These are phyloP conservation scores for Dyspetes luteomarginatus DNA, from an alignment of 2,888 invertebrate genomes.

Conservation along the genomic window DNA sequence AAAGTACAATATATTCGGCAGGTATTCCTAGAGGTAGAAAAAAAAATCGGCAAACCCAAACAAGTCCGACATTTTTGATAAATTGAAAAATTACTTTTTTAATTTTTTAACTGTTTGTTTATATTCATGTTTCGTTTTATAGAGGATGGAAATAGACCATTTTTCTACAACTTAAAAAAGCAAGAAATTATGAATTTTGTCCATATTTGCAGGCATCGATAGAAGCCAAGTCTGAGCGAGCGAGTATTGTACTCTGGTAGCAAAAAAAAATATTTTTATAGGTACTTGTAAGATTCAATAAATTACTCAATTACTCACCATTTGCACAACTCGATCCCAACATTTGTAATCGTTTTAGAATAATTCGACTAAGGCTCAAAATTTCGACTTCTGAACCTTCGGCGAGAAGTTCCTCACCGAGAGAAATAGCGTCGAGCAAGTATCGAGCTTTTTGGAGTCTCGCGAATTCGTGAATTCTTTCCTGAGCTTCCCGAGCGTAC, in stretches of 20 bases:
- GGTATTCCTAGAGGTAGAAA: too few relatives aligned
- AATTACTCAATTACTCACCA: slow-evolving; percentile 47
- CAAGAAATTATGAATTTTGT: not conserved
- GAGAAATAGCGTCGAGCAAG: slow-evolving; percentile 78
- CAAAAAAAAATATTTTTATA: not conserved
- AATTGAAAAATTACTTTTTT: too few relatives aligned
- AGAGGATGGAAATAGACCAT: too few relatives aligned
- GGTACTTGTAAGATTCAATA: not conserved
- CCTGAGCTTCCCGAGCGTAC: slow-evolving; percentile 76
- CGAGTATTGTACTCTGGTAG: too few relatives aligned
- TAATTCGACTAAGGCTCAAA: slow-evolving; percentile 87
- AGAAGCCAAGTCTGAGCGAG: too few relatives aligned
- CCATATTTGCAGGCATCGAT: not conserved
- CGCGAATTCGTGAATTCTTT: slow-evolving; percentile 78
- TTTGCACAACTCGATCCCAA: slow-evolving; percentile 67
- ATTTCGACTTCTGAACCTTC: slow-evolving; percentile 90
- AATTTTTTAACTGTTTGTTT: too few relatives aligned
- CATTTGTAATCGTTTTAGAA: slow-evolving; percentile 87
- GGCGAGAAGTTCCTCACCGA: slow-evolving; percentile 84
- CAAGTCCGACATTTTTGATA: too few relatives aligned
- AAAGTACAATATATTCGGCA: too few relatives aligned
- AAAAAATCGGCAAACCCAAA: too few relatives aligned
- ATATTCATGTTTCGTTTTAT: too few relatives aligned
- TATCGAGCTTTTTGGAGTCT: slow-evolving; percentile 77
- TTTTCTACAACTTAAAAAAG: too few relatives aligned